Evolutionary conservation across 2,797 vertebrate species (phyloP), one percentile per base, ranked within the genome.

Genomic region (Danio tinwini): DNA sequence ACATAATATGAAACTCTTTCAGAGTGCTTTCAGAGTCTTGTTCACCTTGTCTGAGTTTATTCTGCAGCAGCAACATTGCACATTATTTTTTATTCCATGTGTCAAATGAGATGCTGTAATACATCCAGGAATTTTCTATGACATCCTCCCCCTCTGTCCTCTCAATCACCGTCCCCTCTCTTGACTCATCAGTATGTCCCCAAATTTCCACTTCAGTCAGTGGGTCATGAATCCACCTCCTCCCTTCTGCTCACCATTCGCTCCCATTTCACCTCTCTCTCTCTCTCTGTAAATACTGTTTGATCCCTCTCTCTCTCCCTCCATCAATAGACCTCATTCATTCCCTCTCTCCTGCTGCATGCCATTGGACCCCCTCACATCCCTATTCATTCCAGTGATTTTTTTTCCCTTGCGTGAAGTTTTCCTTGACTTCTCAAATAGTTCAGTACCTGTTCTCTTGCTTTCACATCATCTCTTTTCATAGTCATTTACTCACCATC

Each of bases 241-340:
- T 55, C 52, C 14, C 17, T 78, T 52, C 45, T 72, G 42, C 65
- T 74, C 70, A 19, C 63, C 45, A 70, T n/a, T 21, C 73, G 8
- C 16, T 58, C 14, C 44, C 5, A 49, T n/a, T 67, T 50, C 10
- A 6, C 10, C 40, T 2, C 47, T 16, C 10, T 17, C 56, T 8
- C 64, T 73, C 58, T 78, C 84, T 81, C 63, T 76, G 82, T 83
- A 87, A 85, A 84, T 74, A 86, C 17, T 37, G 78, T 83, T 84
- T 85, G 82, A 73, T 55, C 81, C 14, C 80, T 47, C 63, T 62
- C 74, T 63, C 72, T 53, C 70, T 82, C 52, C 53, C 69, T 81
- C 74, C 37, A 10, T 74, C 73, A 83, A 59, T 86, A 76, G 85
- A 50, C 58, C 72, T 84, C 81, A 86, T 85, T 78, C 82, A 84